Evolutionary conservation across 2,797 vertebrate genomes (phyloP), one percentile per base, ranked within the genome.

Genomic region (Diglossa cyanea): DNA sequence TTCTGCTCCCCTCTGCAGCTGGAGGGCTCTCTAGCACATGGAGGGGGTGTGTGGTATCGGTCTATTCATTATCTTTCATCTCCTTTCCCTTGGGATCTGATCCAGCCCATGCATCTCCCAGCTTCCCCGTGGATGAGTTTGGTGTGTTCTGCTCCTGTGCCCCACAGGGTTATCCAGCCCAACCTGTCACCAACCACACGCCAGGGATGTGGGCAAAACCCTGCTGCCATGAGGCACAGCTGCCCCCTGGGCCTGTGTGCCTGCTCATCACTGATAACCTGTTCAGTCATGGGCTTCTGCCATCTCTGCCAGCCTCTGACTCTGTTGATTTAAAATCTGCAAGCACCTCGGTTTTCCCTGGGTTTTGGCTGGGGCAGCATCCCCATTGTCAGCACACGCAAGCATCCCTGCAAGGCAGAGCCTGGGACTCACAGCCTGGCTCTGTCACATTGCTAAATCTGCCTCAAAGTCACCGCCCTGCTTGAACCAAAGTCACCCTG

Each of bases 291-390:
- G 17, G 65, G 53, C 78, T 94, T 88, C 72, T 88, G 60, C 26
- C 82, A 55, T 58, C 40, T 67, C 75, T 7, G 7, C 65, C 88
- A 71, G 67, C 60, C 44, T 89, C 84, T 75, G 58, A 53, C 35
- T 72, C 67, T 70, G 74, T 87, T 95, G 87, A 85, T 85, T 73
- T 66, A 73, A 94, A 93, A 94, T 77, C 92, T 94, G 93, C 93
- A 91, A 83, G 68, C 68, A 70, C 44, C 68, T 93, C 35, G 0
- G 33, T 87, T 95, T 92, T 86, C 51, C 33, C 40, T 42, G 75
- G 11, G 10, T 79, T 94, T 93, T 84, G 70, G 71, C 74, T 40
- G 51, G 81, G 45, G 62, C 54, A 88, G 65, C 55, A 90, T 80
- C 61, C 44, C 44, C 16, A 0, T 9, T 10, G 10, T 55, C 80